A percentile compares a stretch with the other conserved stretches of the same genome.
These are phyloP conservation scores for Trichechus manatus DNA, from an alignment of 2,113 vertebrate species.

Conservation along the genomic window DNA sequence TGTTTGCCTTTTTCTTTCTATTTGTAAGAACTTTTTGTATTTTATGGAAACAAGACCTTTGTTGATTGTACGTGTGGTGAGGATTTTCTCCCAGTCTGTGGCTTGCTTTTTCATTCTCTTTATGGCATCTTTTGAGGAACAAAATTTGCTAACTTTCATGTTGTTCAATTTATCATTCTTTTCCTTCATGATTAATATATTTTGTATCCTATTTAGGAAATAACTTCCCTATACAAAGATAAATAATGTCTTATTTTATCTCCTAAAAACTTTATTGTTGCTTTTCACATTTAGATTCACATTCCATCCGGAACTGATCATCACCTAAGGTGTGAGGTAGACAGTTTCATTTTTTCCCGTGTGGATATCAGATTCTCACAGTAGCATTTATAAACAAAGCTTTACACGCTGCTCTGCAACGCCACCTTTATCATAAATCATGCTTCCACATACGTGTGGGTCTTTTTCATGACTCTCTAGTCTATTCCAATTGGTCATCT, in stretches of 20 bases:
- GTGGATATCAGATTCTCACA: background rate
- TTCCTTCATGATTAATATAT: background rate
- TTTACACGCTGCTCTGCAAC: background rate
- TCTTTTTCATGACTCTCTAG: background rate
- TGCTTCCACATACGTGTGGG: background rate
- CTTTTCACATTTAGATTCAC: slow-evolving; percentile 32
- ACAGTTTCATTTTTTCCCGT: background rate
- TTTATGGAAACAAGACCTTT: background rate
- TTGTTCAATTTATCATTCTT: background rate
- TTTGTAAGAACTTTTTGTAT: background rate
- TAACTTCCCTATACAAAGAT: background rate
- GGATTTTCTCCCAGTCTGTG: background rate
- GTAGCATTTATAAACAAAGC: background rate
- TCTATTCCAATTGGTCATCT: background rate
- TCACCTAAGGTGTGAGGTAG: background rate
- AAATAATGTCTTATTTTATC: background rate
- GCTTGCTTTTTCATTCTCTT: background rate
- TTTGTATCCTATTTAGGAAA: slow-evolving; percentile 12
- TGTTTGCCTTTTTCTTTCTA: background rate
- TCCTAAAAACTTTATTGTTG: background rate
- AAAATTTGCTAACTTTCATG: slow-evolving; percentile 45
- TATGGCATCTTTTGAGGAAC: background rate
- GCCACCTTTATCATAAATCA: background rate
- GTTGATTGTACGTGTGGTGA: background rate
- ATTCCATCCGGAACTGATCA: background rate